These are phyloP conservation scores for Hippopotamyrus pictus DNA, from an alignment of 2,797 vertebrate genomes.

Conservation along the genomic window DNA sequence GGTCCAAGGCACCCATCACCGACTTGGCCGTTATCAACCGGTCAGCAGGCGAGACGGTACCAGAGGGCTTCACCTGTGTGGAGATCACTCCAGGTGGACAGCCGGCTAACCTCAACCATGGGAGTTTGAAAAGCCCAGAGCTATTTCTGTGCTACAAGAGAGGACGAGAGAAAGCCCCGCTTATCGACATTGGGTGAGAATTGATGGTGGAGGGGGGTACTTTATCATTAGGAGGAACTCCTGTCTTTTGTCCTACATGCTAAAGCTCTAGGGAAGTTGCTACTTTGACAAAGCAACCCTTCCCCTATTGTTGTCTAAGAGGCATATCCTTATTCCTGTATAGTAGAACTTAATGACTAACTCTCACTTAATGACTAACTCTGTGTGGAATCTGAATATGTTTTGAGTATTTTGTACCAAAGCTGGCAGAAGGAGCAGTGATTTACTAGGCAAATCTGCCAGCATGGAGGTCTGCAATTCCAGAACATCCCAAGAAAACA, in stretches of 20 bases:
- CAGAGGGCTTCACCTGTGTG: conserved; percentile 76
- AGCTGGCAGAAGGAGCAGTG: background rate
- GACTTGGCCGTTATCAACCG: conserved; percentile 85
- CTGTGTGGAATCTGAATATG: background rate
- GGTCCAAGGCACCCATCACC: conserved; percentile 83
- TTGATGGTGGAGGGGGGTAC: background rate
- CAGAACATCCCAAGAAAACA: background rate
- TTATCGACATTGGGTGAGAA: conserved; percentile 84
- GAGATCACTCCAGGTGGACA: conserved; percentile 78
- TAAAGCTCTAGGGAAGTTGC: background rate
- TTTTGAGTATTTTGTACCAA: background rate
- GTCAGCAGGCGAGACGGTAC: conserved; percentile 82
- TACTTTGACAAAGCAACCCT: background rate
- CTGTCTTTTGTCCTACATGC: background rate
- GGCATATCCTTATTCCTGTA: background rate
- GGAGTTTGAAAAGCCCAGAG: conserved; percentile 81
- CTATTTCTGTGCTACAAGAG: conserved; percentile 85
- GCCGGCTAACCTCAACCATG: conserved; percentile 86
- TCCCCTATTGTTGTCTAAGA: background rate
- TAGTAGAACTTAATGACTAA: background rate
- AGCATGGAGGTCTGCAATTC: background rate
- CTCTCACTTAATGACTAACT: background rate
- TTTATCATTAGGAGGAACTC: background rate
- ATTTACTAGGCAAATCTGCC: background rate
- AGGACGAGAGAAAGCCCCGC: conserved; percentile 82